These are phyloP conservation scores for Hemaris fuciformis DNA, from an alignment of 2,888 invertebrate species.

Conservation along the genomic window DNA sequence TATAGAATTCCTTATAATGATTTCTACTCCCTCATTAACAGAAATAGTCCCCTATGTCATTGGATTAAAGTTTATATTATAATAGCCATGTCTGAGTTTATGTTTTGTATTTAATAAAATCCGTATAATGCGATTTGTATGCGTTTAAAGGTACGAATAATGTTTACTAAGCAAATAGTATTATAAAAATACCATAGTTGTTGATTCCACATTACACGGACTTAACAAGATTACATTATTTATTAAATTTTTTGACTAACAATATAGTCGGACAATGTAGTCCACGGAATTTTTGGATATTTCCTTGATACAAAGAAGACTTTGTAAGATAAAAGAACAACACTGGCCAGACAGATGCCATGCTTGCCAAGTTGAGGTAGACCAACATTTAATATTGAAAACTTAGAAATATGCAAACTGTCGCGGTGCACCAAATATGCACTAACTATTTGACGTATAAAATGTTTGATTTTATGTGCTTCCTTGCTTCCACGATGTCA, in stretches of 20 bases:
- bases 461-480: background rate
- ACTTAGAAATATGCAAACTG: background rate
- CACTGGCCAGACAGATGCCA: background rate
- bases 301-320: too few species aligned
- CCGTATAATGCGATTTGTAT: conserved; percentile 52
- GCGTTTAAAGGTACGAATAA: conserved; percentile 39
- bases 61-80: background rate
- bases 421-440: background rate
- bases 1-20: conserved; percentile 40
- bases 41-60: background rate
- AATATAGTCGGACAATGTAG: too few species aligned
- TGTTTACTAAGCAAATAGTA: conserved; percentile 33
- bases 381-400: background rate
- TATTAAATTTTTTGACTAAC: too few species aligned
- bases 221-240: background rate
- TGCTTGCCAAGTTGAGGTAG: background rate
- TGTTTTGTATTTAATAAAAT: conserved; percentile 32
- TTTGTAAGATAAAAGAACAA: background rate
- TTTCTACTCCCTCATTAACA: conserved; percentile 30
- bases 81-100: background rate
- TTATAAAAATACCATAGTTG: conserved; percentile 6
- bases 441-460: background rate
- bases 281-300: too few species aligned
- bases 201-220: background rate
- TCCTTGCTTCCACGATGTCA: background rate